A percentile compares a stretch with the other conserved stretches of the same genome.
Conservation (phyloP, 2,888 invertebrate genomes). For the Tinea semifulvella region DNA sequence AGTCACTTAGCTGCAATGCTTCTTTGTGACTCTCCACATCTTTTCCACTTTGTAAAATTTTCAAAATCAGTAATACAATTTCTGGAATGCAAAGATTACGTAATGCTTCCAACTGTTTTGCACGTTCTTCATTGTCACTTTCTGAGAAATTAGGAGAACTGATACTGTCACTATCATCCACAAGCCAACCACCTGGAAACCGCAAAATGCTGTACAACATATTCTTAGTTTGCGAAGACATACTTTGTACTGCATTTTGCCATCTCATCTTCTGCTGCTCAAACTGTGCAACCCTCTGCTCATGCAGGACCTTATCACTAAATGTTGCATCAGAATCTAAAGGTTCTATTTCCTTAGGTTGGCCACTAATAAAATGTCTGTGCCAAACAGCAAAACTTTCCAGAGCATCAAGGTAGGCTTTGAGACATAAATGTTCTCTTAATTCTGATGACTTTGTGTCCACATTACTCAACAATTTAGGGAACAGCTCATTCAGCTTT, state of each 20-base stretch:
- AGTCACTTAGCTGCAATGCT: conserved; percentile 75
- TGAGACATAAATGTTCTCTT: conserved; percentile 87
- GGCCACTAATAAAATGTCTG: conserved; percentile 79
- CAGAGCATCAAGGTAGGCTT: conserved; percentile 86
- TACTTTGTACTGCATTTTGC: conserved; percentile 74
- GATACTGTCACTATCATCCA: conserved; percentile 70
- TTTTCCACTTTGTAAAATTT: conserved; percentile 79
- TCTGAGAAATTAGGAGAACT: conserved; percentile 53
- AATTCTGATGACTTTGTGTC: conserved; percentile 55
- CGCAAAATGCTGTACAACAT: conserved; percentile 86
- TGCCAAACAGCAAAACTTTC: conserved; percentile 93
- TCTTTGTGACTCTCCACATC: conserved; percentile 79
- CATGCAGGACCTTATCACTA: conserved; percentile 87
- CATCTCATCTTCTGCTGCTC: conserved; percentile 81
- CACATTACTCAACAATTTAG: conserved; percentile 44
- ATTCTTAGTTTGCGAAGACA: conserved; percentile 79
- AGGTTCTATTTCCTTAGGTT: conserved; percentile 75
- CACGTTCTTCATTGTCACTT: conserved; percentile 60
- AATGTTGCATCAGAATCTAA: conserved; percentile 73
- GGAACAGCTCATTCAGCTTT: conserved; percentile 43
- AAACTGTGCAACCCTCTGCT: conserved; percentile 83
- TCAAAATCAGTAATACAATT: conserved; percentile 78
- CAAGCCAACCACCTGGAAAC: conserved; percentile 93
- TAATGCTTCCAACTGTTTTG: conserved; percentile 77
- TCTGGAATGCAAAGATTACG: conserved; percentile 87